Percentiles rank a stretch among this genome's conserved stretches.
Conservation (phyloP, 2,888 invertebrate genomes). For the Euphydryas editha region DNA sequence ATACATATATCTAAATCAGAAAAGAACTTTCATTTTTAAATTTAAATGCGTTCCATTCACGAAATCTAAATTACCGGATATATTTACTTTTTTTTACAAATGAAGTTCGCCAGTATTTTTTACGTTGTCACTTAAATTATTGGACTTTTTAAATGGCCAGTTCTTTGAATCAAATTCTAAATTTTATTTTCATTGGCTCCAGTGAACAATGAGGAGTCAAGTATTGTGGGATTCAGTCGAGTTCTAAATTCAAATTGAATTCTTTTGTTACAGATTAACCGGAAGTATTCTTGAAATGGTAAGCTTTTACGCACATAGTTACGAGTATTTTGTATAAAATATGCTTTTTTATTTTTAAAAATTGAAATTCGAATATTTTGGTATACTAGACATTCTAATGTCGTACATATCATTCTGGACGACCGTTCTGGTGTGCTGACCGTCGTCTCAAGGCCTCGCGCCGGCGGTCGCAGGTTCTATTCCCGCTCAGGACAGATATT, state of each 20-base stretch:
- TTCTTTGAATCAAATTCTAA: not conserved
- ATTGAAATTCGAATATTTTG: no score
- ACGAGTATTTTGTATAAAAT: not conserved
- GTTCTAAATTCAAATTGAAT: not conserved
- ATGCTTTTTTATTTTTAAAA: no score
- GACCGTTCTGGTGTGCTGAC: no score
- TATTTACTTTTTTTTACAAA: slow-evolving; percentile 15
- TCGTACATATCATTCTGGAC: no score
- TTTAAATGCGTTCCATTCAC: slow-evolving; percentile 38
- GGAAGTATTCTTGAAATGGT: not conserved
- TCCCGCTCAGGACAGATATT: no score
- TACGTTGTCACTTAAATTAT: slow-evolving; percentile 16
- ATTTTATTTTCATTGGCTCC: not conserved
- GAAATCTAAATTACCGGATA: slow-evolving; percentile 27
- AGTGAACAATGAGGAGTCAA: not conserved
- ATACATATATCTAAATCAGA: not conserved
- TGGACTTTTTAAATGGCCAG: not conserved
- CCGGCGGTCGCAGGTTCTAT: no score
- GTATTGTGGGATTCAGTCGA: not conserved
- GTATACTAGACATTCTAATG: no score
- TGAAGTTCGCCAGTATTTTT: slow-evolving; percentile 6
- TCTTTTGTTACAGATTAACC: slow-evolving; percentile 10
- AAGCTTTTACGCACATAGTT: not conserved
- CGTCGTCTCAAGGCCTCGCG: no score
- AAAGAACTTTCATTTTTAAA: slow-evolving; percentile 33